Percentiles rank a stretch among this genome's conserved stretches.
phyloP scores from a whole-genome alignment of 2,888 invertebrate species.

The Punctoribates punctum region DNA sequence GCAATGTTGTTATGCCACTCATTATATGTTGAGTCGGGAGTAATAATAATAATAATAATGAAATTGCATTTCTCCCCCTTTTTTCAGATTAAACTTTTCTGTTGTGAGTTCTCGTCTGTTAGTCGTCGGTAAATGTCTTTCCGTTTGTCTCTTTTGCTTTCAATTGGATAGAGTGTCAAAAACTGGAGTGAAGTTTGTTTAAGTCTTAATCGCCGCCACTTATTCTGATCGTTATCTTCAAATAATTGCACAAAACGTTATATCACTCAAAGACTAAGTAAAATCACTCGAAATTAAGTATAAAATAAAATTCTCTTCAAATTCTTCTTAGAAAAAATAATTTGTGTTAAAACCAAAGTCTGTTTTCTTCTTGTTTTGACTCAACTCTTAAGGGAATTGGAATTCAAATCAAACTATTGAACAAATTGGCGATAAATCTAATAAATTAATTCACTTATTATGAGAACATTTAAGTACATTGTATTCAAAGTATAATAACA shows the following conservation, averaged over 20 bases:
- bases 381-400: too few species aligned
- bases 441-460: too few species aligned
- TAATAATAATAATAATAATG: not conserved
- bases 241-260: constrained; percentile 29
- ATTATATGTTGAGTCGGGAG: not conserved
- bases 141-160: not conserved
- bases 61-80: not conserved
- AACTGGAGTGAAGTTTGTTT: not conserved
- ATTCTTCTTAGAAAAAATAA: too few species aligned
- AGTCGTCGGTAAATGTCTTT: not conserved
- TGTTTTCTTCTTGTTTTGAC: too few species aligned
- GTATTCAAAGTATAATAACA: too few species aligned
- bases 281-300: not conserved
- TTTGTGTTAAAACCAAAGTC: too few species aligned
- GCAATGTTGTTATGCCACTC: not conserved
- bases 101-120: not conserved
- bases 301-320: not conserved
- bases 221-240: constrained; percentile 23
- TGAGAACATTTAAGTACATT: too few species aligned
- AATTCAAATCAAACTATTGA: too few species aligned
- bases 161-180: not conserved
- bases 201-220: not conserved
- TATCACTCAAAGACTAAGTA: constrained; percentile 18
- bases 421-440: too few species aligned
- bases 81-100: not conserved